A percentile compares a stretch with the other conserved stretches of the same genome.
These are phyloP conservation scores for Stenopsyche tienmushanensis DNA, from an alignment of 1,140 invertebrate species.

Conservation along the genomic window DNA sequence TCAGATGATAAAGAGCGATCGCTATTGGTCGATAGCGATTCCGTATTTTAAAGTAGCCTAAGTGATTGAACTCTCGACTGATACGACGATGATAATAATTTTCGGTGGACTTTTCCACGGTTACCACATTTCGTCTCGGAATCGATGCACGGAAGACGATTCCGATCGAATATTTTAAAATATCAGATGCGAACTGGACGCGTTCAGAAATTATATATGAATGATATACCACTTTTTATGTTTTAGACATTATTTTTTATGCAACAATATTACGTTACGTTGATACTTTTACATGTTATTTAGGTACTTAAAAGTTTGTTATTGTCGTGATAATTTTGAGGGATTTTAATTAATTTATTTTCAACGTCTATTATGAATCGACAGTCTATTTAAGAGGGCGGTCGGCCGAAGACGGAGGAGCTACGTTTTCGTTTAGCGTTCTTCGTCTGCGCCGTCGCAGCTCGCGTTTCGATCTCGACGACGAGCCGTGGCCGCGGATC, in stretches of 20 bases:
- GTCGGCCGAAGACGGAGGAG: background rate
- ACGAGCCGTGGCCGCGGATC: too few relatives aligned
- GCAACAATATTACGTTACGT: slow-evolving; percentile 34
- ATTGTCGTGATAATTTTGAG: slow-evolving; percentile 25
- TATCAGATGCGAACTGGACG: background rate
- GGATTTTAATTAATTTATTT: slow-evolving; percentile 33
- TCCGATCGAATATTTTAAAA: background rate
- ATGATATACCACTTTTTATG: slow-evolving; percentile 11
- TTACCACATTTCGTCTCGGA: background rate
- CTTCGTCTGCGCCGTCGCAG: too few relatives aligned
- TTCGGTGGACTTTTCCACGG: background rate
- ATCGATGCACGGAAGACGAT: background rate
- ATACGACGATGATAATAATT: background rate
- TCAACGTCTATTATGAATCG: slow-evolving; percentile 16
- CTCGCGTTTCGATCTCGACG: too few relatives aligned
- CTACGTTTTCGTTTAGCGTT: background rate
- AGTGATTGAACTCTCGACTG: background rate
- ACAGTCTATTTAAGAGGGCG: slow-evolving; percentile 20
- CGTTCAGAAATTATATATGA: too few relatives aligned
- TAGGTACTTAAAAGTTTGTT: slow-evolving; percentile 42
- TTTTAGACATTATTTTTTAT: slow-evolving; percentile 17
- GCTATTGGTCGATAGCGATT: background rate
- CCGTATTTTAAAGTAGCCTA: background rate
- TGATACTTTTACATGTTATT: slow-evolving; percentile 34
- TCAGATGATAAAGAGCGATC: slow-evolving; percentile 50